Evolutionary conservation across 2,113 vertebrate species (phyloP), one percentile per base, ranked within the genome.

Genomic region (Eclectus roratus): DNA sequence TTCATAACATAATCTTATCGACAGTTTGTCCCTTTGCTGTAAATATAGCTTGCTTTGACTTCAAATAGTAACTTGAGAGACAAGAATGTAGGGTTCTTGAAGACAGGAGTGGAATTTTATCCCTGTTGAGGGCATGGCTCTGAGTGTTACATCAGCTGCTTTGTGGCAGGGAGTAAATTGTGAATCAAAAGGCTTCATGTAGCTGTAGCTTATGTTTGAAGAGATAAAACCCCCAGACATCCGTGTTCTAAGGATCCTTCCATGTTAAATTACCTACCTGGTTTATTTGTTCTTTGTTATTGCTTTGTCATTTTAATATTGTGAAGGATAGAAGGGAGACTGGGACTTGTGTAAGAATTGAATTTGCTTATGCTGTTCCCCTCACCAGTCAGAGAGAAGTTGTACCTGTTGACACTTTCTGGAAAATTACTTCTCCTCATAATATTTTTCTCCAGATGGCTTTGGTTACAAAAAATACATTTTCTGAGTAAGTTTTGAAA

Each of bases 41-140:
- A 87, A 80, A 83, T 63, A 92, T 25, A 92, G 70, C 44, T 92
- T 92, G 49, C 78, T 95, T 89, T 74, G 70, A 44, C 79, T 88
- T 88, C 76, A 80, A 21, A 55, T 41, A 87, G 46, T 17, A 53
- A 68, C 71, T 72, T 64, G 68, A 33, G 37, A 78, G 82, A 77
- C 64, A 76, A 70, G 81, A 94, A 71, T 31, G 35, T 80, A 43
- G 46, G 11, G 61, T 74, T 87, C 56, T 52, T 70, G 25, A 68
- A 68, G 41, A n/a, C n/a, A 5, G 1, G 10, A 85, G 83, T 49
- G 52, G 74, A 76, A 20, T 72, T 89, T 80, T 64, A 63, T 77
- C 80, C 60, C 63, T 0, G 1, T 58, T 80, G 58, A 89, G 87
- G 63, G 39, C 43, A 65, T 3, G 35, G 39, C 47, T 76, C 78